phyloP scores from a whole-genome alignment of 1,140 invertebrate genomes.

The Papilio xuthus region DNA sequence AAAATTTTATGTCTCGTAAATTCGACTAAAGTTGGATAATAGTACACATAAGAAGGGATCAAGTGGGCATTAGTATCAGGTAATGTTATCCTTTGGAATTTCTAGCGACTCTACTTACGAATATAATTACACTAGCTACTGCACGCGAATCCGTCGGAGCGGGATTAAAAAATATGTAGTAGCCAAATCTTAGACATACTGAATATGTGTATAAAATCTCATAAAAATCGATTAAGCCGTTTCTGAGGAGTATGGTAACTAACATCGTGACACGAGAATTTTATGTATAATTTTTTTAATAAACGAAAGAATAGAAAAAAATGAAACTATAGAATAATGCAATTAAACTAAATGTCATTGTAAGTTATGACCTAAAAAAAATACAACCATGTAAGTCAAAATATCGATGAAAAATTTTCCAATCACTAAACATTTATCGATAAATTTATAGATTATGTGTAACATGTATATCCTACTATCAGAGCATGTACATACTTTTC shows the following conservation, averaged over 20 bases:
- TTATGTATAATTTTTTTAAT: neutral
- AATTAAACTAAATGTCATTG: neutral
- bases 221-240: too few relatives aligned
- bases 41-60: slow-evolving; percentile 16
- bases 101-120: neutral
- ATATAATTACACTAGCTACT: too few relatives aligned
- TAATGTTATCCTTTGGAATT: slow-evolving; percentile 7
- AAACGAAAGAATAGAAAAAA: neutral
- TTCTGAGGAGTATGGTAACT: too few relatives aligned
- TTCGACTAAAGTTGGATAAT: slow-evolving; percentile 14
- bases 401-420: slow-evolving; percentile 12
- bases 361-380: neutral
- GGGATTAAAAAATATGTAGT: too few relatives aligned
- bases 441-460: slow-evolving; percentile 14
- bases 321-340: neutral
- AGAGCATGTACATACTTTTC: slow-evolving; percentile 7
- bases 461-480: slow-evolving; percentile 17
- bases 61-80: neutral
- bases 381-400: neutral
- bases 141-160: too few relatives aligned
- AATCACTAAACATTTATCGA: slow-evolving; percentile 17
- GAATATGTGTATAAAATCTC: too few relatives aligned
- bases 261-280: too few relatives aligned
- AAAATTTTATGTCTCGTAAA: slow-evolving; percentile 15
- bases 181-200: too few relatives aligned